phyloP scores from a whole-genome alignment of 2,888 invertebrate species.

The Plebejus anna region DNA sequence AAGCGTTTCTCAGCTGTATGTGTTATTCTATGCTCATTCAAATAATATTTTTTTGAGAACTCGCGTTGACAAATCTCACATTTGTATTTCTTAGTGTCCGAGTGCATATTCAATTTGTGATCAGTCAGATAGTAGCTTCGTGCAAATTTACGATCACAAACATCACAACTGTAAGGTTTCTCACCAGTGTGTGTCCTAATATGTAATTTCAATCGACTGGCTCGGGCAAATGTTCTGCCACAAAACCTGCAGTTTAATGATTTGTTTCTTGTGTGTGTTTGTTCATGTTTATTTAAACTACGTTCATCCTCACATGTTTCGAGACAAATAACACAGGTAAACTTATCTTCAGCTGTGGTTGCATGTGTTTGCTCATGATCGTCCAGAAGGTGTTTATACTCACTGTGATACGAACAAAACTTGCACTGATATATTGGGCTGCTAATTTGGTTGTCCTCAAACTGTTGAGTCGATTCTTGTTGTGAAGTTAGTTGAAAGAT shows the following conservation, averaged over 20 bases:
- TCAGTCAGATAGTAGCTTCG: conserved; percentile 13
- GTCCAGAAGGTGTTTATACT: neutral
- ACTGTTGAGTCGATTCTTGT: conserved; percentile 3
- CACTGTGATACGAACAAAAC: conserved; percentile 13
- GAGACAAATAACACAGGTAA: conserved; percentile 2
- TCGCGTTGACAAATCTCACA: conserved; percentile 18
- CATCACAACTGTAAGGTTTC: conserved; percentile 23
- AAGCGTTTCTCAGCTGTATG: conserved; percentile 12
- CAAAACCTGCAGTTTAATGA: conserved; percentile 1
- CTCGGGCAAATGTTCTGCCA: neutral
- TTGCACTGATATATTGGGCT: neutral
- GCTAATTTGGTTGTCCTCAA: neutral
- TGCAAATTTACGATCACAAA: conserved; percentile 19
- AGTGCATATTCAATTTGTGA: conserved; percentile 21
- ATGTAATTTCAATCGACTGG: conserved; percentile 8
- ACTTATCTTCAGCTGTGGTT: neutral
- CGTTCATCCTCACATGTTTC: neutral
- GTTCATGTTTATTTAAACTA: conserved; percentile 9
- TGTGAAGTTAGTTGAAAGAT: neutral
- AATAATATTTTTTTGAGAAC: conserved; percentile 22
- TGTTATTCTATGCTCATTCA: conserved; percentile 18
- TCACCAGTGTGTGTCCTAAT: conserved; percentile 20
- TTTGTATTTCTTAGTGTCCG: neutral
- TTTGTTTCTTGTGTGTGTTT: neutral
- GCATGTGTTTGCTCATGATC: conserved; percentile 15